Evolutionary conservation across 2,888 invertebrate genomes (phyloP).

Genomic region (Ormyrus labotus): DNA sequence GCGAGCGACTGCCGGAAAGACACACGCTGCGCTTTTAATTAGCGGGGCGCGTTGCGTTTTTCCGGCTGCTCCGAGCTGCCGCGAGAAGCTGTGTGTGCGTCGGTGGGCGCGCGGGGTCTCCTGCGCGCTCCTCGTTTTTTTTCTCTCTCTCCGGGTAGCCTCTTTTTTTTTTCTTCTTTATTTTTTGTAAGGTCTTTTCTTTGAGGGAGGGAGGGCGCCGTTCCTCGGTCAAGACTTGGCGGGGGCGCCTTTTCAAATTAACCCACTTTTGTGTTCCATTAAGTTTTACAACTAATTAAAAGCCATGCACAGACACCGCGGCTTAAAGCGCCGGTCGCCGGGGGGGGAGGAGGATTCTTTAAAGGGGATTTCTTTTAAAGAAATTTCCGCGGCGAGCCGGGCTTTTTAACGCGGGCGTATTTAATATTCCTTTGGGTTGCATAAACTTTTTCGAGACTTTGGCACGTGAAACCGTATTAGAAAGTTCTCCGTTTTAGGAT

Average conservation of each 20-base stretch:
- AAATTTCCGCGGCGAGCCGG: too few species aligned
- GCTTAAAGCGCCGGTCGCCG: not conserved
- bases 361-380: too few species aligned
- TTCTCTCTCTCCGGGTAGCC: conserved; percentile 5
- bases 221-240: conserved; percentile 41
- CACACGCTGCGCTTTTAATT: conserved; percentile 65
- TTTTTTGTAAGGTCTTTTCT: conserved; percentile 26
- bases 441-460: too few species aligned
- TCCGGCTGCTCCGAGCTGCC: not conserved
- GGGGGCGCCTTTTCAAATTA: conserved; percentile 44
- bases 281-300: conserved; percentile 49
- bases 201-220: conserved; percentile 1
- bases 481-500: too few species aligned
- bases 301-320: not conserved
- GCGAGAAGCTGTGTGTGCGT: conserved; percentile 29
- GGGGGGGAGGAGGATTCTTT: too few species aligned
- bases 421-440: too few species aligned
- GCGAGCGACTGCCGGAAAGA: conserved; percentile 70
- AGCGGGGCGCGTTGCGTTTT: conserved; percentile 58
- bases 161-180: conserved; percentile 33
- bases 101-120: conserved; percentile 24
- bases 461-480: too few species aligned
- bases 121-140: conserved; percentile 21
- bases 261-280: conserved; percentile 49
- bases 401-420: too few species aligned